Evolutionary conservation across 2,888 invertebrate genomes (phyloP), one percentile per base, ranked within the genome.

Genomic region (Sinelater perroti): DNA sequence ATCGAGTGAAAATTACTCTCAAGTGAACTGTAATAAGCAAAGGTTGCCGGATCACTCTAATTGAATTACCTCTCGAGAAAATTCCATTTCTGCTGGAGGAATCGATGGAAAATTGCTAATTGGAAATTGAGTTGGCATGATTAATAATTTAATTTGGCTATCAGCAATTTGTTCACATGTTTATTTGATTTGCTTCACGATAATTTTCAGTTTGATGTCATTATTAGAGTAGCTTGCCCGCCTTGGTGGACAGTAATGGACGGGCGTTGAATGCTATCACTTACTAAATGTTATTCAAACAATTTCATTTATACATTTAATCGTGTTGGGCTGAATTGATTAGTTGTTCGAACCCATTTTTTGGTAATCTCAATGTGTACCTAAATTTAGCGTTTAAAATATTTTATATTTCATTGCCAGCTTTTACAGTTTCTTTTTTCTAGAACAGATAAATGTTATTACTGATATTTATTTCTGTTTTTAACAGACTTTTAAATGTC

Each of bases 1-100:
- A 67, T 64, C 59, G 42, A 50, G 55, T 49, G 60, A 51, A 62
- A 61, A 64, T 65, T 62, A 64, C 63, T 59, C 56, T 60, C 60
- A 51, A 59, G 62, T 58, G 61, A 59, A 58, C 60, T 51, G 61
- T 61, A 65, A 64, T 61, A 63, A 66, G 59, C 38, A 55, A 51
- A 55, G 55, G 55, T 55, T 51, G 35, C 45, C 35, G 45, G 45
- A 60, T 36, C 55, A 28, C 50, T 42, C 44, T 60, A 60, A 60
- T 54, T 56, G 47, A 60, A 60, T 56, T 60, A 56, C 40, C 45
- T 59, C 30, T 44, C 28, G 42, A 52, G 36, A 35, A 56, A 60
- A 60, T 30, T 56, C 36, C 52, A 52, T 52, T 56, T 56, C 33
- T 33, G 38, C 40, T 52, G 26, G 30, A 53, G 53, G 46, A 61